Base-by-base conservation (phyloP, 2,888 invertebrate species). In the Epiblema foenella region DNA sequence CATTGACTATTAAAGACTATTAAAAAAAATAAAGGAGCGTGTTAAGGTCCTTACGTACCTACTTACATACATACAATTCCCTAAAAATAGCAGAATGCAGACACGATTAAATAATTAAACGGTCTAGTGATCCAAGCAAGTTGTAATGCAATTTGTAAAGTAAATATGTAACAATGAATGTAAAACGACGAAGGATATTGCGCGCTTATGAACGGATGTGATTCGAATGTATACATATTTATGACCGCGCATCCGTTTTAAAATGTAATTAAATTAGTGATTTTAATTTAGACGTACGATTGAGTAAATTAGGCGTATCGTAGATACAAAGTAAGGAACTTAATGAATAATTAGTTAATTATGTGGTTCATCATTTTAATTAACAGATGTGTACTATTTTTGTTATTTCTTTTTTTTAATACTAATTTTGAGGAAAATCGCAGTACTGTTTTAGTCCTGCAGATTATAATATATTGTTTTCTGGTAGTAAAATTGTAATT, bases 201-300 rank as follows among this genome's bases (percentile, higher is more conserved):
- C 69, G 29, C 12, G 46, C 17, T 42, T 46, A 46, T 17, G 39
- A 51, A 29, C 62, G 69, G 69, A 58, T 51, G 56, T 51, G 63
- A 63, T 39, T 54, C 20, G 17, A 39, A 62, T 52, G 58, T 18
- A 58, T 69, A 58, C 42, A 69, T 69, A 65, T 69, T 69, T 46
- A 69, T 69, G 64, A 52, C 24, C 49, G 29, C 46, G 29, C 24
- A 68, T 72, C 68, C 67, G 66, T 71, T 60, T 60, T 62, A 67
- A 12, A 29, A 18, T 20, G 52, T 64, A 64, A 64, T 64, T 39
- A 52, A n/a, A 64, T 52, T 64, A 39, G 33, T 52, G 11, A 17
- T 56, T 54, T 66, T 12, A 42, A 29, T 56, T 56, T 20, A 12
- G 17, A 39, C 24, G 33, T 33, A 33, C 10, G 54, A 64, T 54